Base-by-base conservation (phyloP, 2,888 invertebrate species). In the Ephialtes manifestator region DNA sequence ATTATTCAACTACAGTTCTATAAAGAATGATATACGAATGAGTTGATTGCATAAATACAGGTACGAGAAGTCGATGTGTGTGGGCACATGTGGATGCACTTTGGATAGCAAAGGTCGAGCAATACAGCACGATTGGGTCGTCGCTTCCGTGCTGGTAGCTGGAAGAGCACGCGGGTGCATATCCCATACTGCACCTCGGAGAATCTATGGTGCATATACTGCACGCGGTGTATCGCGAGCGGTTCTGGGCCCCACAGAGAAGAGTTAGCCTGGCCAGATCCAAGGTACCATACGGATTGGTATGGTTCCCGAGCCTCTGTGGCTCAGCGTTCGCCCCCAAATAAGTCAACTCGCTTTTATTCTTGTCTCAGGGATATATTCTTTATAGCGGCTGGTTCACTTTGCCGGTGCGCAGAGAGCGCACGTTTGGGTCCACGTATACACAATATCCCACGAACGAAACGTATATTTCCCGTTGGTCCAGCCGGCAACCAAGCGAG, bases 311-410 rank as follows among this genome's bases (percentile, higher is more conserved):
- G 83, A 60, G 58, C 60, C 83, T 60, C 83, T 77, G 67, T 10
- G 67, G 46, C 51, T 81, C 2, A 35, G 31, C 83, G 55, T 76
- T 84, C 72, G 70, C 77, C 85, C 88, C 91, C 90, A 88, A 92
- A 93, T 93, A 92, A 93, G 92, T 93, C 92, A 92, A 90, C 90
- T 88, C 88, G 89, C 90, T 91, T 92, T 93, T 93, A 92, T 92
- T 92, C 93, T 90, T 90, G 92, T 91, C 92, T 91, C 90, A 88
- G 81, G 88, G 88, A 90, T 91, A 90, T 91, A 93, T 93, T 93
- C 91, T 93, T 93, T 92, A 93, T 91, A 89, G 90, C 90, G 83
- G 72, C 82, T 83, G 82, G 81, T 78, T 78, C 65, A 71, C 65
- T 86, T 81, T 87, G 80, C 86, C 86, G 72, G 53, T 48, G 55